Percentiles rank a stretch among this genome's conserved stretches.
These are phyloP conservation scores for Hestina assimilis DNA, from an alignment of 1,140 invertebrate genomes.

Conservation along the genomic window DNA sequence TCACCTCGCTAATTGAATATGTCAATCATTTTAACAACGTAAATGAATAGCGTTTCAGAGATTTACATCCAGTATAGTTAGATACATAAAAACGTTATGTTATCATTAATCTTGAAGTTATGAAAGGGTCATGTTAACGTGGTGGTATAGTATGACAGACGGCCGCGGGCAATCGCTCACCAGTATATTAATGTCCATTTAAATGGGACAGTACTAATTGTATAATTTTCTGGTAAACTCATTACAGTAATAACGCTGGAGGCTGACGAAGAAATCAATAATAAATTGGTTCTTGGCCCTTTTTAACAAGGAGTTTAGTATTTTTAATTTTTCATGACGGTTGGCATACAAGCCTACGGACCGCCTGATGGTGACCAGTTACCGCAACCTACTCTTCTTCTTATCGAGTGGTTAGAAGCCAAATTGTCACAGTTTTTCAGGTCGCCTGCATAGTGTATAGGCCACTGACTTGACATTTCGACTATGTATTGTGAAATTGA, in stretches of 20 bases:
- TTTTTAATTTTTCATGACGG: no score
- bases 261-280: conserved; percentile 45
- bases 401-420: no score
- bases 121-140: conserved; percentile 34
- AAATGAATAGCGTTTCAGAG: conserved; percentile 75
- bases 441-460: no score
- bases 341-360: no score
- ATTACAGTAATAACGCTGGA: conserved; percentile 38
- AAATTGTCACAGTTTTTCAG: no score
- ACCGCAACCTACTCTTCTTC: no score
- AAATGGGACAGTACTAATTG: conserved; percentile 64
- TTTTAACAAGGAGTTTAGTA: background rate
- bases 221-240: conserved; percentile 68
- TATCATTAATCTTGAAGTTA: conserved; percentile 30
- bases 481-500: no score
- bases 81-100: conserved; percentile 41
- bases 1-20: conserved; percentile 78
- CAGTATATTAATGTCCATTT: conserved; percentile 58
- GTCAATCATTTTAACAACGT: conserved; percentile 79
- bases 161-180: conserved; percentile 61
- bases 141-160: conserved; percentile 43
- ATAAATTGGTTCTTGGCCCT: conserved; percentile 7
- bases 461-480: no score
- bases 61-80: conserved; percentile 49
- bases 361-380: no score